Evolutionary conservation across 2,797 vertebrate genomes (phyloP).

Genomic region (Geotrypetes seraphini): DNA sequence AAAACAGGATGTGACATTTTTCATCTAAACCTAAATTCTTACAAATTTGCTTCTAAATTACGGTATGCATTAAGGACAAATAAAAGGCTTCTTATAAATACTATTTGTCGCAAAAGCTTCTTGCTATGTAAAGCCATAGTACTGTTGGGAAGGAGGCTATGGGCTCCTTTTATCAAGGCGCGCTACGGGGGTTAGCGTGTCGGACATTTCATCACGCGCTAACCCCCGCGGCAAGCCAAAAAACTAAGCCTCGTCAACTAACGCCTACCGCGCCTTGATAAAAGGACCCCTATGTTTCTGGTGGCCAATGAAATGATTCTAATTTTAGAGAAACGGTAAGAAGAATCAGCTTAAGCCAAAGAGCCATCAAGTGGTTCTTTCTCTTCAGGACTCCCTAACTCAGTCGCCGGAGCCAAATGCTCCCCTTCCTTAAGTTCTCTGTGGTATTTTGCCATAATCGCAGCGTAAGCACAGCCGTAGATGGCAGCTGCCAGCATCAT

Average conservation of each 20-base stretch:
- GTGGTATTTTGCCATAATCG: conserved; percentile 79
- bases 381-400: conserved; percentile 45
- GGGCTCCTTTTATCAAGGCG: too few relatives aligned
- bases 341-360: conserved; percentile 46
- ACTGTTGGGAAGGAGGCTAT: not conserved
- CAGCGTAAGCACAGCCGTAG: conserved; percentile 89
- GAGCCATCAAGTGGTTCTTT: conserved; percentile 66
- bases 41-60: not conserved
- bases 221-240: too few relatives aligned
- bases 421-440: conserved; percentile 65
- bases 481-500: conserved; percentile 92
- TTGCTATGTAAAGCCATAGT: not conserved
- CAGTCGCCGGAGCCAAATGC: conserved; percentile 26
- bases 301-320: too few relatives aligned
- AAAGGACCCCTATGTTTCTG: too few relatives aligned
- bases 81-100: not conserved
- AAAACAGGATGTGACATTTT: not conserved
- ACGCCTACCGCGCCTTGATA: too few relatives aligned
- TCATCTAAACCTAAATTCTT: not conserved
- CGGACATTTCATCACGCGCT: too few relatives aligned
- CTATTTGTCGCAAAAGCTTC: not conserved
- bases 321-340: not conserved
- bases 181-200: too few relatives aligned
- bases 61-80: not conserved
- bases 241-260: too few relatives aligned